phyloP scores from a whole-genome alignment of 1,140 invertebrate genomes.

The Drosophila pectinifera region DNA sequence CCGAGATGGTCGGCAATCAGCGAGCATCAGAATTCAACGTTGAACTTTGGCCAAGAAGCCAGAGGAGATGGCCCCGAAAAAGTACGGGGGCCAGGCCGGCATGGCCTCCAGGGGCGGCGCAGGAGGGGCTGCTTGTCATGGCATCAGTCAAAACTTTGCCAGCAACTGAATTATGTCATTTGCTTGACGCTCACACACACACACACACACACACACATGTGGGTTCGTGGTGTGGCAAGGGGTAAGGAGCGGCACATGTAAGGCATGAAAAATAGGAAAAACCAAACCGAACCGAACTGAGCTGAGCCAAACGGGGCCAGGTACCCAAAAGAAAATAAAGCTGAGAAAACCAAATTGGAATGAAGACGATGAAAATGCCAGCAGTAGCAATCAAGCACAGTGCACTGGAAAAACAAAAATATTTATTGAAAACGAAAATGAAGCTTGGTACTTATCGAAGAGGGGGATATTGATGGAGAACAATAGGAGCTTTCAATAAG shows the following conservation, averaged over 20 bases:
- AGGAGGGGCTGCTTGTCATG: constrained; percentile 51
- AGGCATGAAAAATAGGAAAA: constrained; percentile 33
- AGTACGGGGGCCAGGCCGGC: constrained; percentile 27
- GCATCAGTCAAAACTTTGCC: constrained; percentile 79
- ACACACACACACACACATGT: constrained; percentile 9
- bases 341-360: constrained; percentile 34
- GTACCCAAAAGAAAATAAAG: constrained; percentile 47
- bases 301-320: constrained; percentile 27
- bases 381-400: constrained; percentile 20
- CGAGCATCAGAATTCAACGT: constrained; percentile 77
- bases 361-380: constrained; percentile 48
- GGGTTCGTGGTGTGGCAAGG: constrained; percentile 3
- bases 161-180: constrained; percentile 84
- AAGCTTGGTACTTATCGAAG: too few relatives aligned
- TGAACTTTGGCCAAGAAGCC: constrained; percentile 65
- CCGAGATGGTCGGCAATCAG: constrained; percentile 71
- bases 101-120: constrained; percentile 24
- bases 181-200: constrained; percentile 53
- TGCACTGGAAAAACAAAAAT: constrained; percentile 1
- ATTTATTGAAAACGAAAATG: not conserved
- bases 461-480: too few relatives aligned
- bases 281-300: constrained; percentile 20
- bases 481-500: too few relatives aligned
- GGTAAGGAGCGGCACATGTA: constrained; percentile 40
- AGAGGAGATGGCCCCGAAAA: constrained; percentile 7